These are phyloP conservation scores for Pan paniscus DNA, from an alignment of 2,113 vertebrate genomes.

Conservation along the genomic window DNA sequence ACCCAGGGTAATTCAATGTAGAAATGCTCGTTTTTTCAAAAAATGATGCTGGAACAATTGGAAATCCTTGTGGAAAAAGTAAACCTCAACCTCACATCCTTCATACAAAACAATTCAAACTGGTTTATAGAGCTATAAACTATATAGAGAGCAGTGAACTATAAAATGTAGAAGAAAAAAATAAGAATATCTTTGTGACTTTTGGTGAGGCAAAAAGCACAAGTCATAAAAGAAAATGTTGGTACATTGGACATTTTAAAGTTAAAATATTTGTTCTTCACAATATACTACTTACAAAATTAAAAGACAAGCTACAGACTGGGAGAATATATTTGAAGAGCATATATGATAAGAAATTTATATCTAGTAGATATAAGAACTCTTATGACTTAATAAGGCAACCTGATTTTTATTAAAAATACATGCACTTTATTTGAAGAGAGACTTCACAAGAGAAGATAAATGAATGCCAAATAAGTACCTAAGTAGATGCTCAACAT, in stretches of 20 bases:
- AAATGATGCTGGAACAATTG: not conserved
- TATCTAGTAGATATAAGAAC: not conserved
- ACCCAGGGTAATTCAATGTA: not conserved
- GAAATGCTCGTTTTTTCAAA: not conserved
- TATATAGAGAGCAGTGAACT: not conserved
- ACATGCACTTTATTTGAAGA: not conserved
- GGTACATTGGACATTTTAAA: not conserved
- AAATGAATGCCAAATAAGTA: not conserved
- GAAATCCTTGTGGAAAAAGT: not conserved
- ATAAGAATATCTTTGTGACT: not conserved
- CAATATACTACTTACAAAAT: not conserved
- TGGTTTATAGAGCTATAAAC: not conserved
- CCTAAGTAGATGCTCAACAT: not conserved
- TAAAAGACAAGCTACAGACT: not conserved
- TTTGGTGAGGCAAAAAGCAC: not conserved
- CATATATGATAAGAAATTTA: not conserved
- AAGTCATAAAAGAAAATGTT: not conserved
- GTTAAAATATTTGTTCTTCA: not conserved
- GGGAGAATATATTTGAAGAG: not conserved
- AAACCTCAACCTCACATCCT: not conserved
- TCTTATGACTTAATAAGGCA: not conserved
- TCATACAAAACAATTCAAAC: not conserved
- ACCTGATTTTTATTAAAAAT: not conserved
- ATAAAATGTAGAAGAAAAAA: not conserved
- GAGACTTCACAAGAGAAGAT: not conserved